These are phyloP conservation scores for Uloborus diversus DNA, from an alignment of 1,140 invertebrate species.

Conservation along the genomic window DNA sequence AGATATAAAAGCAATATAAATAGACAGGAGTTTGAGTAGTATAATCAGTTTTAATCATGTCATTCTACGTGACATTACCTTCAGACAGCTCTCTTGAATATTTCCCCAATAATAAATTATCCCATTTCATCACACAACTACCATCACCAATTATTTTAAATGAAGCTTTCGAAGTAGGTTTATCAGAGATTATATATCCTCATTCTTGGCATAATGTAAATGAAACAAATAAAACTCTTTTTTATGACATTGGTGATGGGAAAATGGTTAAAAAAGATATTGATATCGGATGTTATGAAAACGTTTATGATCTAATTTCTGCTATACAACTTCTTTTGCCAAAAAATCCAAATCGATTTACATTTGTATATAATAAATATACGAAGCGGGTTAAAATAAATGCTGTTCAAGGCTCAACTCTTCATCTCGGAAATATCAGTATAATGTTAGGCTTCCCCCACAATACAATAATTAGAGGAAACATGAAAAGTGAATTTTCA, in stretches of 20 bases:
- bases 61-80: neutral
- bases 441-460: neutral
- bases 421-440: neutral
- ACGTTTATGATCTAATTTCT: neutral
- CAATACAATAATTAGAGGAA: neutral
- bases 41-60: neutral
- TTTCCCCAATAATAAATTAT: neutral
- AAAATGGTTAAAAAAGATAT: neutral
- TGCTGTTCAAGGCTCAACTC: neutral
- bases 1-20: neutral
- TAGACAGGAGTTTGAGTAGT: neutral
- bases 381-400: neutral
- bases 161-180: neutral
- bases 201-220: slow-evolving; percentile 3
- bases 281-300: neutral
- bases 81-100: neutral
- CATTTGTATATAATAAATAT: neutral
- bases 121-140: neutral
- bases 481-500: neutral
- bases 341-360: neutral
- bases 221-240: neutral
- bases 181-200: neutral
- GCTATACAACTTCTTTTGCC: neutral
- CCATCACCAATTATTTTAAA: neutral
- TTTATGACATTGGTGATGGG: neutral